Evolutionary conservation across 1,140 invertebrate genomes (phyloP).

Genomic region (Drosophila mayri): DNA sequence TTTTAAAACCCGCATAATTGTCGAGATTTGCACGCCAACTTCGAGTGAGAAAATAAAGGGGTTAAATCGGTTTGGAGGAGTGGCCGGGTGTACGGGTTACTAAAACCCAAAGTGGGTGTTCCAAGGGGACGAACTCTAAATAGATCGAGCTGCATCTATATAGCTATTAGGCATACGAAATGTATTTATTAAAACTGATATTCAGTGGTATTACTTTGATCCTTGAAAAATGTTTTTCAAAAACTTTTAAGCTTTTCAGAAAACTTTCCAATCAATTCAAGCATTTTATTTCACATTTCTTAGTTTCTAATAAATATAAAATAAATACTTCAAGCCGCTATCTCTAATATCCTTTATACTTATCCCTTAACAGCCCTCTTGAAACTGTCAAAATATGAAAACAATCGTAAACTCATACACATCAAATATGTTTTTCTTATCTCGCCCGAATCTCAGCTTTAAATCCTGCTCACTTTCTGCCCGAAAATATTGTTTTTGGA

Average conservation of each 20-base stretch:
- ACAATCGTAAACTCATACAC: conserved; percentile 19
- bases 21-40: conserved; percentile 77
- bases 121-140: conserved; percentile 4
- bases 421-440: conserved; percentile 47
- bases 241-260: neutral
- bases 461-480: conserved; percentile 25
- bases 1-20: conserved; percentile 83
- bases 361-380: neutral
- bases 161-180: neutral
- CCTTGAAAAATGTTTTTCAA: too few species aligned
- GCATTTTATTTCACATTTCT: neutral
- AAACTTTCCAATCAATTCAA: neutral
- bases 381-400: conserved; percentile 43
- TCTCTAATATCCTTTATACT: neutral
- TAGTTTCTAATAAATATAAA: neutral
- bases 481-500: conserved; percentile 38
- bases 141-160: conserved; percentile 1
- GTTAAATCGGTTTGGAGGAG: conserved; percentile 38
- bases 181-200: neutral
- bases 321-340: neutral
- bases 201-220: neutral
- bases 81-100: conserved; percentile 5
- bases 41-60: conserved; percentile 32
- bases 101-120: conserved; percentile 16
- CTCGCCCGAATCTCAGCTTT: conserved; percentile 18